Evolutionary conservation across 2,888 invertebrate species (phyloP).

Genomic region (Perithous albicinctus): DNA sequence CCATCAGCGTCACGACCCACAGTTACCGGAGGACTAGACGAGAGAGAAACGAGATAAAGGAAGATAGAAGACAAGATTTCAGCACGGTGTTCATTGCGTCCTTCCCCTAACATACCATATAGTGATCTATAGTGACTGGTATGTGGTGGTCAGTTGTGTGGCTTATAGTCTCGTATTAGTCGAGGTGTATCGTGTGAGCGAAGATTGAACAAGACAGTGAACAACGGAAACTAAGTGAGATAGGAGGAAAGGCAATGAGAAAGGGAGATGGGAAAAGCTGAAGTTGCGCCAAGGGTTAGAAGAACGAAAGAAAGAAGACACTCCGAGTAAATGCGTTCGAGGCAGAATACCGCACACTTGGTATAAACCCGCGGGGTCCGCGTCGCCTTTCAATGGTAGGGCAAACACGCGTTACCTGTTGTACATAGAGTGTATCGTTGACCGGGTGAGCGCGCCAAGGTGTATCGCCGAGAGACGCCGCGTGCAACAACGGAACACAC

Average conservation of each 20-base stretch:
- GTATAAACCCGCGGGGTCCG: conserved; percentile 21
- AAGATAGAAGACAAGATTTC: background rate
- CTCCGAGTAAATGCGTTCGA: conserved; percentile 1
- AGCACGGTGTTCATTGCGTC: no score
- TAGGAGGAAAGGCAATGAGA: background rate
- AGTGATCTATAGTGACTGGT: background rate
- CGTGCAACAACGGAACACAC: conserved; percentile 21
- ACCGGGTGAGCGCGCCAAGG: conserved; percentile 53
- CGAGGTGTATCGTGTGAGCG: background rate
- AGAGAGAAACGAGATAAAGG: background rate
- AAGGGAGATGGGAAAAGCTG: background rate
- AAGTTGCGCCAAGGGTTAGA: conserved; percentile 2
- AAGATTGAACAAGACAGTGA: conserved; percentile 10
- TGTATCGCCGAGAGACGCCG: conserved; percentile 23
- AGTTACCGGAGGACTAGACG: background rate
- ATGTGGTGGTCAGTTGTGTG: background rate
- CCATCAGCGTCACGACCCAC: conserved; percentile 1
- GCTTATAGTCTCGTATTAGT: conserved; percentile 23
- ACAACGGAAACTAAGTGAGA: conserved; percentile 11
- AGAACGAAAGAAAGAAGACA: conserved; percentile 16
- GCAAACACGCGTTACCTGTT: conserved; percentile 66
- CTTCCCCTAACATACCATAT: no score
- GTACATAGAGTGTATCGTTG: conserved; percentile 46
- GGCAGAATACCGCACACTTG: conserved; percentile 43
- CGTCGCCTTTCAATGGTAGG: conserved; percentile 58